Evolutionary conservation across 2,113 vertebrate species (phyloP), one percentile per base, ranked within the genome.

Genomic region (Monarcha castaneiventris): DNA sequence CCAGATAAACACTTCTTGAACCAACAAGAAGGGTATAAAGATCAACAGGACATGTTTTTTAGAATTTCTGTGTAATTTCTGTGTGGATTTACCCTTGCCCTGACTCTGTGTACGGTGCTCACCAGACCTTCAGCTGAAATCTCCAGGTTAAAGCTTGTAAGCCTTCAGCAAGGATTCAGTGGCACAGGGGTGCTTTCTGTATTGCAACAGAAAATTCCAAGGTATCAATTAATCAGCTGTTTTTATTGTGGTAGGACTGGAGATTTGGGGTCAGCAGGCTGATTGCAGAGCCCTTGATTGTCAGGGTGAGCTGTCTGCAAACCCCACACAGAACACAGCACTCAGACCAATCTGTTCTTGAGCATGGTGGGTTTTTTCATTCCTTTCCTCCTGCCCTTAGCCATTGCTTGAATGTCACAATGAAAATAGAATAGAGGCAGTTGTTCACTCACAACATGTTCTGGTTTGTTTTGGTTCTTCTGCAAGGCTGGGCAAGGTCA

Each of bases 401-500:
- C 35, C 37, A 3, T 44, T 71, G 58, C 61, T 46, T 4, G 17
- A 26, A 3, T 21, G 52, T 62, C 48, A 49, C 55, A 16, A 25
- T 48, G 37, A 56, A 82, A 81, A 66, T 3, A 29, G 33, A 35
- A 29, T 2, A 17, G 69, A 21, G 52, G 9, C 16, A 61, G 6
- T 30, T 79, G 43, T 76, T 95, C 56, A 22, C 51, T 85, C 17
- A 0, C 46, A 37, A 74, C 23, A 20, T 39, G 21, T 61, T 83
- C 15, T 89, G 33, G 3, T 89, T 68, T 63, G 43, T 46, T 90
- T 89, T 84, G 55, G 95, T 89, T 91, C 74, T 56, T 85, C 74
- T 69, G 33, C 80, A 69, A 97, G 97, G 78, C 78, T 97, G 96
- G 97, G 96, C 86, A 97, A 91, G 56, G 94, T 98, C 29, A 96